Conservation (phyloP, 1,140 invertebrate genomes). For the Bombus confusus region DNA sequence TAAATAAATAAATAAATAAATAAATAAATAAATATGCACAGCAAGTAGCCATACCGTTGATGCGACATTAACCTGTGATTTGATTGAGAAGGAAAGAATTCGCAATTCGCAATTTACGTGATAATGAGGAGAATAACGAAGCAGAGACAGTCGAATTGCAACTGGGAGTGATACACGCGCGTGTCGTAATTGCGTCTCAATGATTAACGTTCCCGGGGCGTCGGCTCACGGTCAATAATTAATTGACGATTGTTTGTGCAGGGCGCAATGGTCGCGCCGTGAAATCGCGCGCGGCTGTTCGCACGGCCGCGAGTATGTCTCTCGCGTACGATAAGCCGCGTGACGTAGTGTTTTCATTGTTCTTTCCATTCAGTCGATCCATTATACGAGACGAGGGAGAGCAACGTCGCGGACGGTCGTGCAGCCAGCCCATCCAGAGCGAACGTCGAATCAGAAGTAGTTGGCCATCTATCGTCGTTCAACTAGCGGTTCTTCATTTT, state of each 20-base stretch:
- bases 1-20: neutral
- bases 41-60: too few species aligned
- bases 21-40: neutral
- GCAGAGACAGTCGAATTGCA: conserved; percentile 5
- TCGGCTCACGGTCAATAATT: conserved; percentile 62
- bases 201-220: conserved; percentile 53
- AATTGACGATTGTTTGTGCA: conserved; percentile 56
- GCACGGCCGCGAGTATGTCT: conserved; percentile 28
- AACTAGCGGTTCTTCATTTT: neutral
- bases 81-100: neutral
- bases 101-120: too few species aligned
- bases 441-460: neutral
- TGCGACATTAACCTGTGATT: neutral
- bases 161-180: neutral
- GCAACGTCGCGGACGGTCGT: neutral
- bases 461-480: neutral
- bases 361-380: conserved; percentile 59
- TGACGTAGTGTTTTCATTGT: conserved; percentile 63
- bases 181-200: conserved; percentile 32
- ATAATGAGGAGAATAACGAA: neutral
- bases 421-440: neutral
- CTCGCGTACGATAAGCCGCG: conserved; percentile 57
- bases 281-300: conserved; percentile 29
- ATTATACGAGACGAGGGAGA: conserved; percentile 12
- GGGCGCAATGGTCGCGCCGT: conserved; percentile 26